Evolutionary conservation across 2,888 invertebrate species (phyloP).

Genomic region (Alentia gelatinosa): DNA sequence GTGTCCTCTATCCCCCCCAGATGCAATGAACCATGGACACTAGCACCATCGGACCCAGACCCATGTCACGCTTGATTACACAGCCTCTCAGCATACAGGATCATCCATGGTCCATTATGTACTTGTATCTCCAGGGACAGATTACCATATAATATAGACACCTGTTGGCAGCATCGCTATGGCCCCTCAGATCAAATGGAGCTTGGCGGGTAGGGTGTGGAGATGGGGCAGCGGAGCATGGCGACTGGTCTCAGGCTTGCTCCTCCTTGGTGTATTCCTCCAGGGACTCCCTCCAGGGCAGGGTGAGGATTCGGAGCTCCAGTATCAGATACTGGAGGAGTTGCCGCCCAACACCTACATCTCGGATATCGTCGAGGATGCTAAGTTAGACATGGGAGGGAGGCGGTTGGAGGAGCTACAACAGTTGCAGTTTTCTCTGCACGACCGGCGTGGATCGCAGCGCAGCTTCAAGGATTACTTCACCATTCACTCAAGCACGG

Average conservation of each 20-base stretch:
- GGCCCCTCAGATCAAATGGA: background rate
- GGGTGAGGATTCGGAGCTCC: constrained; percentile 60
- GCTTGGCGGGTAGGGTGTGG: background rate
- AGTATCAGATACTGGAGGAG: constrained; percentile 50
- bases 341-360: constrained; percentile 49
- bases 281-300: constrained; percentile 64
- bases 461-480: constrained; percentile 55
- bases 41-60: background rate
- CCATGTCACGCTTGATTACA: background rate
- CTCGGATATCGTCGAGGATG: constrained; percentile 48
- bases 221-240: background rate
- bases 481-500: constrained; percentile 56
- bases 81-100: background rate
- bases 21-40: background rate
- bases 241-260: constrained; percentile 64
- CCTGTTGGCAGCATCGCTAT: no score
- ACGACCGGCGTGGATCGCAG: constrained; percentile 26
- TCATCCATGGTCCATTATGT: background rate
- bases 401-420: background rate
- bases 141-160: no score
- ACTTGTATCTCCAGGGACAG: no score
- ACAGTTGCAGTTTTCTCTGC: constrained; percentile 46
- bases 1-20: no score
- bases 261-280: constrained; percentile 57
- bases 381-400: constrained; percentile 43